Evolutionary conservation across 2,797 vertebrate genomes (phyloP).

Genomic region (Bucorvus abyssinicus): DNA sequence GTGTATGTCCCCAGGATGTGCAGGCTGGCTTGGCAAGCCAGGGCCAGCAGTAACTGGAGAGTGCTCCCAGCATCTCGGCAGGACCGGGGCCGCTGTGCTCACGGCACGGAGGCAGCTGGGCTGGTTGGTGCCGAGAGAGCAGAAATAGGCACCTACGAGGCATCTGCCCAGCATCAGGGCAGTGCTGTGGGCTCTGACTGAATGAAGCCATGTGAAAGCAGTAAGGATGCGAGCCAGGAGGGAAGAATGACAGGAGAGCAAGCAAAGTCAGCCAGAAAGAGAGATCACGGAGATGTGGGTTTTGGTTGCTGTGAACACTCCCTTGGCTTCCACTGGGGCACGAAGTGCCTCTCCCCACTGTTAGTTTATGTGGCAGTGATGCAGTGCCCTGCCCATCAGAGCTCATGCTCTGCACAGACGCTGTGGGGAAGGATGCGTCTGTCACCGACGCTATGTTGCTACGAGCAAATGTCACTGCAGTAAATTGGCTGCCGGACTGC

Average conservation of each 20-base stretch:
- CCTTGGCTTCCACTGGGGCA: neutral
- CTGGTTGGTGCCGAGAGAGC: neutral
- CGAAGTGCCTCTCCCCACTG: neutral
- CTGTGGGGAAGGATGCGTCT: neutral
- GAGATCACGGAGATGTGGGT: accelerated
- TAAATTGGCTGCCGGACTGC: neutral
- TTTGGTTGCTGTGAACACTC: accelerated
- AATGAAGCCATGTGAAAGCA: neutral
- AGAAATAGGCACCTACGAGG: neutral
- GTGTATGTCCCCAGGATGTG: neutral
- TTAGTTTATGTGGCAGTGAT: neutral
- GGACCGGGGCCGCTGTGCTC: neutral
- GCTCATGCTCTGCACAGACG: neutral
- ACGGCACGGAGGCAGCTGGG: neutral
- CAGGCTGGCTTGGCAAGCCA: neutral
- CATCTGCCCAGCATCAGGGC: neutral
- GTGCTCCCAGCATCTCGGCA: accelerated
- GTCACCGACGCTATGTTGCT: neutral
- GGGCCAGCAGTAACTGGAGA: neutral
- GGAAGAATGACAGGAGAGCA: neutral
- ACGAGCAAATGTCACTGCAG: neutral
- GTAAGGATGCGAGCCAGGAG: neutral
- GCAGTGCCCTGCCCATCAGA: neutral
- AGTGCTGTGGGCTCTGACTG: neutral
- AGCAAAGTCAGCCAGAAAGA: neutral